A percentile compares a stretch with the other conserved stretches of the same genome.
Conservation (phyloP, 2,797 vertebrate species). For the Semotilus atromaculatus region DNA sequence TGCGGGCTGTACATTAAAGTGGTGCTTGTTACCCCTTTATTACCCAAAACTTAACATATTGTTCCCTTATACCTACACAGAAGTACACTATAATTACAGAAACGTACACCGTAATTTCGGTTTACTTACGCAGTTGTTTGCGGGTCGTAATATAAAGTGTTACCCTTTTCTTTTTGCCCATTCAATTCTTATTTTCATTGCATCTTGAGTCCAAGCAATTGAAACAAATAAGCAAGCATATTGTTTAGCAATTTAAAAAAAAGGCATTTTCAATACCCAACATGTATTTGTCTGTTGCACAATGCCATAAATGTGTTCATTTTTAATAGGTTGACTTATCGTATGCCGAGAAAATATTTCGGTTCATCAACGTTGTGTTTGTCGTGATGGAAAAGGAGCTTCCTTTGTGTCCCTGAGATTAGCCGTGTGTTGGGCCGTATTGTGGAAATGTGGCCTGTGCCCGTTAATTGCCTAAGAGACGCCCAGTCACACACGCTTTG, state of each 20-base stretch:
- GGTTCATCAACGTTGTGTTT: neutral
- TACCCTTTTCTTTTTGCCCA: neutral
- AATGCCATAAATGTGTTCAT: neutral
- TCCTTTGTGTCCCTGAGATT: conserved; percentile 18
- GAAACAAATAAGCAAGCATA: no score
- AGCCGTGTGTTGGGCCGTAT: conserved; percentile 16
- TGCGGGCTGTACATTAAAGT: no score
- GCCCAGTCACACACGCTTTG: conserved; percentile 37
- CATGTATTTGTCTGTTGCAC: neutral
- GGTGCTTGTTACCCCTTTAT: no score
- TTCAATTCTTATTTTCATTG: neutral
- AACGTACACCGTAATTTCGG: no score
- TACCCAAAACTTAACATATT: no score
- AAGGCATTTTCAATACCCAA: neutral
- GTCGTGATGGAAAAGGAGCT: neutral
- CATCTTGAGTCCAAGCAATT: neutral
- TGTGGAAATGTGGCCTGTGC: conserved; percentile 8
- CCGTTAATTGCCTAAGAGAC: conserved; percentile 20
- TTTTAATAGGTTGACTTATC: neutral
- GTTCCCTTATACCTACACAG: no score
- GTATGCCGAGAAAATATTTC: neutral
- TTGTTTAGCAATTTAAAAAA: neutral
- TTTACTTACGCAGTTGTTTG: no score
- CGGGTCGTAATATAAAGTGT: no score
- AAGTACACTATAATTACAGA: no score